Base-by-base conservation (phyloP, 2,113 vertebrate genomes). In the Rostratula benghalensis region DNA sequence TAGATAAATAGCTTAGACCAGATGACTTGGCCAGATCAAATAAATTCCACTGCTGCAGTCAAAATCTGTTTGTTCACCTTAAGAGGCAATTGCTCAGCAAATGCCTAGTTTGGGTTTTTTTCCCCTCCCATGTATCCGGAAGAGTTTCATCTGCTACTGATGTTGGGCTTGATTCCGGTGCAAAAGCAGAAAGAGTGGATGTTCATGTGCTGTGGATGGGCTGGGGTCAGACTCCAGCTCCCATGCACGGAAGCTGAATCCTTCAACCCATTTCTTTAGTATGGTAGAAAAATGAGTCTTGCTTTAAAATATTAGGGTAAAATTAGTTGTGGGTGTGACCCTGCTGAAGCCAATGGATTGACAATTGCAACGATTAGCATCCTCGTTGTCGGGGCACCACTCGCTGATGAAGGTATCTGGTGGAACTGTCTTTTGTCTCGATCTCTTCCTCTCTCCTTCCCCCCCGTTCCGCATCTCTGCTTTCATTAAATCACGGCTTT, bases 11-110 rank as follows among this genome's bases (percentile, higher is more conserved):
- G 45, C n/a, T 92, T 45, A 70, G 77, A 73, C 43, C 35, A 68
- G 57, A 82, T 73, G 77, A 33, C 60, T 68, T 4, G 50, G 30
- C 8, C 60, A 83, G 48, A 53, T 54, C 60, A 82, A 78, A 79
- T 39, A 78, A 89, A 79, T 73, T 45, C 69, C 65, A 65, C 48
- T 48, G 33, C 22, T 75, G 43, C 65, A 89, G 81, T 89, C 57
- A 75, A 84, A 79, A 79, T 71, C 67, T 31, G 33, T 81, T 84
- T 67, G 64, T 93, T 89, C 74, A 78, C 8, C 31, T 57, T 53
- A 50, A 73, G 53, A 82, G 37, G 86, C 53, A 92, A 37, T 84
- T 84, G 53, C 89, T 95, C 70, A 91, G 80, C 73, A 93, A 92
- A 81, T 76, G 39, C 48, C 48, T 25, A 27, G 21, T 57, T 83